These are phyloP conservation scores for Hydraecia micacea DNA, from an alignment of 2,888 invertebrate species.

Conservation along the genomic window DNA sequence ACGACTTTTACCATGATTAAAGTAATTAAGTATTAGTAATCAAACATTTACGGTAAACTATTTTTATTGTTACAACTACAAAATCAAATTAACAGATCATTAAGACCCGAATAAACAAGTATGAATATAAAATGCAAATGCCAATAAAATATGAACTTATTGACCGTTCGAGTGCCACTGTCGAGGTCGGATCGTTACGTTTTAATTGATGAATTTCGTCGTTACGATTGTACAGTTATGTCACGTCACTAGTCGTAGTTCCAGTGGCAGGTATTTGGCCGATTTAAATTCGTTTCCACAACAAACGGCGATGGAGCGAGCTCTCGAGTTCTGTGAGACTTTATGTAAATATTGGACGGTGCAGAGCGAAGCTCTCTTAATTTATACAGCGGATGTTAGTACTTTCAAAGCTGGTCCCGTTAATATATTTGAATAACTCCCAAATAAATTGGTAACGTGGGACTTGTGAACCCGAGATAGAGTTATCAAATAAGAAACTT, in stretches of 20 bases:
- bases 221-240: constrained; percentile 63
- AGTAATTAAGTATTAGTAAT: constrained; percentile 1
- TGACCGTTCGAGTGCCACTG: constrained; percentile 17
- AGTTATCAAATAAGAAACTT: constrained; percentile 10
- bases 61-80: not conserved
- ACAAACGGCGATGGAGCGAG: constrained; percentile 44
- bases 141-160: constrained; percentile 37
- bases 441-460: constrained; percentile 40
- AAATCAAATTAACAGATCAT: constrained; percentile 35
- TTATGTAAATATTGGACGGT: constrained; percentile 54
- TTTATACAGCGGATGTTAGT: constrained; percentile 52
- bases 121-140: constrained; percentile 35
- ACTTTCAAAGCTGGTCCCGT: constrained; percentile 48
- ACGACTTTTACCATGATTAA: constrained; percentile 11
- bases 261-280: constrained; percentile 70
- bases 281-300: constrained; percentile 65
- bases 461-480: constrained; percentile 6
- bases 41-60: constrained; percentile 16
- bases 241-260: constrained; percentile 64
- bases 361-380: constrained; percentile 45
- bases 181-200: constrained; percentile 35
- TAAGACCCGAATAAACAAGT: constrained; percentile 27
- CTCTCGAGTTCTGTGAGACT: constrained; percentile 45
- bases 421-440: constrained; percentile 51
- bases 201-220: constrained; percentile 53